These are phyloP conservation scores for Palythoa grandis DNA, from an alignment of 92 coral and sea anemone genomes.

Conservation along the genomic window DNA sequence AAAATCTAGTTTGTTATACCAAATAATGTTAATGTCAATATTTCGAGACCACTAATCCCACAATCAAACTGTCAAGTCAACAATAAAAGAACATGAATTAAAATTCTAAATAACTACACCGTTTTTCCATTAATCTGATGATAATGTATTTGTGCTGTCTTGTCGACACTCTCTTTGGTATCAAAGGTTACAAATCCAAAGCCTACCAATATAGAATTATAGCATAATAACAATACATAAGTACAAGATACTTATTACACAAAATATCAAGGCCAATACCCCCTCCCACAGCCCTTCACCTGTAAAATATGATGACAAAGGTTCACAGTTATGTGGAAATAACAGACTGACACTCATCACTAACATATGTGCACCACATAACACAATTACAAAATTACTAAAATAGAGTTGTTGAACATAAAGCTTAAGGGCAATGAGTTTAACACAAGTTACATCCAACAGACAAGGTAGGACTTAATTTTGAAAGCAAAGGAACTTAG, in stretches of 20 bases:
- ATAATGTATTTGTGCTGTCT: slow-evolving; percentile 82
- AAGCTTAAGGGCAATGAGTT: not conserved
- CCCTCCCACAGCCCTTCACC: not conserved
- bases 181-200: slow-evolving; percentile 99
- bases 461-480: not conserved
- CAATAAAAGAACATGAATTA: slow-evolving; percentile 34
- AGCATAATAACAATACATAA: slow-evolving; percentile 39
- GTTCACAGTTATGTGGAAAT: not conserved
- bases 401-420: too few species aligned
- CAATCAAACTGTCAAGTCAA: not conserved
- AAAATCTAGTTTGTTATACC: not conserved
- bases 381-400: too few species aligned
- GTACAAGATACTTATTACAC: slow-evolving; percentile 15
- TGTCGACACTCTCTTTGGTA: slow-evolving; percentile 86
- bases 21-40: not conserved
- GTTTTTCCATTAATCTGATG: slow-evolving; percentile 99
- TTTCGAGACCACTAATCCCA: not conserved
- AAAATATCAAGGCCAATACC: not conserved
- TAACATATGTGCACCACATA: not conserved
- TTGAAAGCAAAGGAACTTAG: not conserved
- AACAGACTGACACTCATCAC: not conserved
- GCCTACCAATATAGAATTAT: slow-evolving; percentile 91
- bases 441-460: not conserved
- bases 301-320: not conserved
- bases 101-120: slow-evolving; percentile 94